phyloP scores from a whole-genome alignment of 2,888 invertebrate genomes.

The Empis stercorea region DNA sequence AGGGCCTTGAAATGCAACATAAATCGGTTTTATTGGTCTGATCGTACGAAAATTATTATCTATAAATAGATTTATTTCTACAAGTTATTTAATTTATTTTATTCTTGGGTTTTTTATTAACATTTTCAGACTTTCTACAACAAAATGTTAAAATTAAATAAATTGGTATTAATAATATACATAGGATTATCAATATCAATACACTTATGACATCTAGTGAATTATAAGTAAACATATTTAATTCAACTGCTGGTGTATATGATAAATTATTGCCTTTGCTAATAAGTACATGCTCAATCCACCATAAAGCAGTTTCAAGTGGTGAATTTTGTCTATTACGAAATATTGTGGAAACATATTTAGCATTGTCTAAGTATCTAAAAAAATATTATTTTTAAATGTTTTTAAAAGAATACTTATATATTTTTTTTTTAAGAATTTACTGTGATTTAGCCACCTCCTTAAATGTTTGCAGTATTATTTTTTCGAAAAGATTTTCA shows the following conservation, averaged over 20 bases:
- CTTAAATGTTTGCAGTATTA: background rate
- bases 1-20: too few species aligned
- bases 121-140: too few species aligned
- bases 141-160: too few species aligned
- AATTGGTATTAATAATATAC: too few species aligned
- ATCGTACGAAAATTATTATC: too few species aligned
- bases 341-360: slow-evolving; percentile 39
- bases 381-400: background rate
- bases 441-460: background rate
- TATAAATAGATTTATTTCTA: too few species aligned
- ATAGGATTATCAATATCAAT: too few species aligned
- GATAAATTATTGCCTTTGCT: slow-evolving; percentile 18
- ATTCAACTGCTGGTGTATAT: slow-evolving; percentile 18
- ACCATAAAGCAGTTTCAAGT: slow-evolving; percentile 43
- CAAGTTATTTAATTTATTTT: too few species aligned
- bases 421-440: background rate
- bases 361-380: slow-evolving; percentile 29
- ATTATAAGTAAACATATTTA: slow-evolving; percentile 30
- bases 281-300: slow-evolving; percentile 43
- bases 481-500: background rate
- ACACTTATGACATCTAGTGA: slow-evolving; percentile 26
- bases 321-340: slow-evolving; percentile 42
- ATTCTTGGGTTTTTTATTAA: too few species aligned
- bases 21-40: too few species aligned
- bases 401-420: background rate